A percentile compares a stretch with the other conserved stretches of the same genome.
phyloP scores from a whole-genome alignment of 2,888 invertebrate species.

The Cepaea hortensis region DNA sequence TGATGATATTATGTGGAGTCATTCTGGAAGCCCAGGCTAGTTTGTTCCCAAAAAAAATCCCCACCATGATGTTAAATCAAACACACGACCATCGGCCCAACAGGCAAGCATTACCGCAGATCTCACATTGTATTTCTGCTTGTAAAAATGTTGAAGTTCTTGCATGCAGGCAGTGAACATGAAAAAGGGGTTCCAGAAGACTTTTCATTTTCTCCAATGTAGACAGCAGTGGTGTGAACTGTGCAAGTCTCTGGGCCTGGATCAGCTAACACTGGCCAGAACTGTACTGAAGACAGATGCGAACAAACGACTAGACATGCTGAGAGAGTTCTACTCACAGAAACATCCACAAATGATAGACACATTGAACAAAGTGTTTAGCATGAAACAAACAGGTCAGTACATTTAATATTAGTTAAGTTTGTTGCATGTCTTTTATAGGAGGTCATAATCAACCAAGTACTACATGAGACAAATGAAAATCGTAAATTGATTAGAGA shows the following conservation, averaged over 20 bases:
- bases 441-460: too few species aligned
- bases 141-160: too few species aligned
- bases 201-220: not conserved
- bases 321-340: constrained; percentile 59
- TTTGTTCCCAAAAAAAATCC: too few species aligned
- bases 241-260: constrained; percentile 30
- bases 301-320: constrained; percentile 56
- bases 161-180: not conserved
- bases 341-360: constrained; percentile 29
- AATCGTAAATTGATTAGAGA: too few species aligned
- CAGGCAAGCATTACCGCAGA: too few species aligned
- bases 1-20: too few species aligned
- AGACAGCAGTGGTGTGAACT: constrained; percentile 64
- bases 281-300: constrained; percentile 54
- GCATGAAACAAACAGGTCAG: not conserved
- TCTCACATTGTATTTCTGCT: too few species aligned
- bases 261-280: constrained; percentile 59
- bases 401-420: not conserved
- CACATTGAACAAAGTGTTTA: constrained; percentile 22
- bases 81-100: too few species aligned
- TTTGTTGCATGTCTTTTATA: too few species aligned
- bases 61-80: too few species aligned
- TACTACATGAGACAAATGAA: too few species aligned
- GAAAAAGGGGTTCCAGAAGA: not conserved
- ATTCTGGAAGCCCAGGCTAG: too few species aligned